These are phyloP conservation scores for Glaucopsyche alexis DNA, from an alignment of 2,888 invertebrate genomes.

Conservation along the genomic window DNA sequence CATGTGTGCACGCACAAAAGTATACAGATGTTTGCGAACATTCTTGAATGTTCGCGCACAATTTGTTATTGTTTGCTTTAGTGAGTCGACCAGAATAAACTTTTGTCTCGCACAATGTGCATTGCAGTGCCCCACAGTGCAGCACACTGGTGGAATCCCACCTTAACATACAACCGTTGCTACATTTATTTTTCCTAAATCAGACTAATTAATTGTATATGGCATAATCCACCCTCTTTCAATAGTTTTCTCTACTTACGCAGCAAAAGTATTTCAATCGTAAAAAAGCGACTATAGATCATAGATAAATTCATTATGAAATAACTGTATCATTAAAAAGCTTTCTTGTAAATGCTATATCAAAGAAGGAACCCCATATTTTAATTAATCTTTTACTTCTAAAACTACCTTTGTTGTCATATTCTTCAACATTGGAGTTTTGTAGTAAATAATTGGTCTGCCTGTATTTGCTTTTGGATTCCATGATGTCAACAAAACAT, in stretches of 20 bases:
- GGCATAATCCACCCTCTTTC: no score
- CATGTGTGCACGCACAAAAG: no score
- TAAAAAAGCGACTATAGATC: not conserved
- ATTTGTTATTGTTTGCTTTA: no score
- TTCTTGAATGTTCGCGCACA: no score
- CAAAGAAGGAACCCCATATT: not conserved
- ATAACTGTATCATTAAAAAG: not conserved
- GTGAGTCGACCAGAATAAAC: no score
- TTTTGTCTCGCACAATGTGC: no score
- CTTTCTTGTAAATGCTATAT: constrained; percentile 2
- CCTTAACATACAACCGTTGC: not conserved
- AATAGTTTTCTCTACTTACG: not conserved
- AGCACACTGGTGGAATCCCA: no score
- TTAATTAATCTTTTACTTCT: not conserved
- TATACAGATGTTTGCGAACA: no score
- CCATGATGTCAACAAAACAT: not conserved
- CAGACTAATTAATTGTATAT: not conserved
- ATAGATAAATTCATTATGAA: not conserved
- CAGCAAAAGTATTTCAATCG: not conserved
- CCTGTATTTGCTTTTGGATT: not conserved
- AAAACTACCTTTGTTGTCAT: not conserved
- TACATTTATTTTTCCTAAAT: not conserved
- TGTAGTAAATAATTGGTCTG: not conserved
- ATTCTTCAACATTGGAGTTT: not conserved
- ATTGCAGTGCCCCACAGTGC: no score